A percentile compares a stretch with the other conserved stretches of the same genome.
These are phyloP conservation scores for Aporophyla nigra DNA, from an alignment of 2,888 invertebrate species.

Conservation along the genomic window DNA sequence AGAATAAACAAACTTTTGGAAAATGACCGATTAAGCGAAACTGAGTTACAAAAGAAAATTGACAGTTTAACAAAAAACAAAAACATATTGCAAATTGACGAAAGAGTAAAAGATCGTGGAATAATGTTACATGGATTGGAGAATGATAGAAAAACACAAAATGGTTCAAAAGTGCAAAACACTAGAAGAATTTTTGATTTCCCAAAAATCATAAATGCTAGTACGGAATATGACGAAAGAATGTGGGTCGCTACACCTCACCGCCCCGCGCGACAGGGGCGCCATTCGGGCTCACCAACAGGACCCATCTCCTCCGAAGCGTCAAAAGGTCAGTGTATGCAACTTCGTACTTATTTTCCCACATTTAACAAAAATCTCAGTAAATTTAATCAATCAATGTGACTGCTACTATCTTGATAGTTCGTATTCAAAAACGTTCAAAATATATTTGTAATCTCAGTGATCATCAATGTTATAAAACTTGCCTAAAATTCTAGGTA, in stretches of 20 bases:
- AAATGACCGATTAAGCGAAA: conserved; percentile 3
- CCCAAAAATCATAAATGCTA: neutral
- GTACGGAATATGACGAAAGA: neutral
- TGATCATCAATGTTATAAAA: neutral
- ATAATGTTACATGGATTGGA: conserved; percentile 8
- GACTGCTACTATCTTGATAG: neutral
- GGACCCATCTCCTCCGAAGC: neutral
- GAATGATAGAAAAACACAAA: conserved; percentile 5
- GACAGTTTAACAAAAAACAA: conserved; percentile 8
- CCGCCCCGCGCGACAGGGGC: neutral
- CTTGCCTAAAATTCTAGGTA: neutral
- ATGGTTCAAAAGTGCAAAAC: conserved; percentile 10
- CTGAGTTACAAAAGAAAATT: conserved; percentile 27
- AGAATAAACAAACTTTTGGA: conserved; percentile 23
- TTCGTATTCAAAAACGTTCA: neutral
- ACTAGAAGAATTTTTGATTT: neutral
- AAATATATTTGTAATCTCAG: neutral
- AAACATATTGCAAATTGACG: neutral
- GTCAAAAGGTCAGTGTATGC: neutral
- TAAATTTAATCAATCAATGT: neutral
- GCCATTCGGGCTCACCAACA: neutral
- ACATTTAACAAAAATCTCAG: neutral
- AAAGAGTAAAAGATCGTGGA: neutral
- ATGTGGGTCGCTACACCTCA: conserved; percentile 5
- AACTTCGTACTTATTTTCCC: neutral